phyloP scores from a whole-genome alignment of 1,140 invertebrate genomes.

The Vanessa tameamea region DNA sequence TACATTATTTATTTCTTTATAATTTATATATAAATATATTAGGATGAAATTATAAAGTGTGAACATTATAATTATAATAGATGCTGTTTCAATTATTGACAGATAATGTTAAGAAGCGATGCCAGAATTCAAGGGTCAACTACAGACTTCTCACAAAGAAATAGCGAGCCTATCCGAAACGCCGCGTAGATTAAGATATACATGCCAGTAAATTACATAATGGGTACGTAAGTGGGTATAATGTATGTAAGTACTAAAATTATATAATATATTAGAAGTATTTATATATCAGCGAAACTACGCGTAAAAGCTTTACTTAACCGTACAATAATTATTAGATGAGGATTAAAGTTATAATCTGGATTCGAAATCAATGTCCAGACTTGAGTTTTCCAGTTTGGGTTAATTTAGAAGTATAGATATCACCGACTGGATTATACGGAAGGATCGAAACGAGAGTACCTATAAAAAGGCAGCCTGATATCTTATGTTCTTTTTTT shows the following conservation, averaged over 20 bases:
- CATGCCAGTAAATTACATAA: slow-evolving; percentile 74
- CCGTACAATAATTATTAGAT: slow-evolving; percentile 68
- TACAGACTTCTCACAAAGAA: slow-evolving; percentile 42
- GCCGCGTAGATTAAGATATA: slow-evolving; percentile 70
- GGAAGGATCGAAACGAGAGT: slow-evolving; percentile 22
- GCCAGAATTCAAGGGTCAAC: slow-evolving; percentile 58
- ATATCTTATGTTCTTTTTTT: not conserved
- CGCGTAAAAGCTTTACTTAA: slow-evolving; percentile 76
- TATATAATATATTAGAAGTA: slow-evolving; percentile 75
- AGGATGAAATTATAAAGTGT: slow-evolving; percentile 32
- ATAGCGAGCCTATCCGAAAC: slow-evolving; percentile 71
- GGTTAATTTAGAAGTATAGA: slow-evolving; percentile 36
- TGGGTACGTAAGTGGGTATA: slow-evolving; percentile 74
- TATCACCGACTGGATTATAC: slow-evolving; percentile 40
- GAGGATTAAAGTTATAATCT: slow-evolving; percentile 62
- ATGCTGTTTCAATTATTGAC: slow-evolving; percentile 36
- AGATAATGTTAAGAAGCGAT: slow-evolving; percentile 66
- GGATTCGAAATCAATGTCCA: slow-evolving; percentile 67
- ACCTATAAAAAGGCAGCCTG: slow-evolving; percentile 17
- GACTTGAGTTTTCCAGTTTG: slow-evolving; percentile 45
- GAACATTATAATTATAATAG: slow-evolving; percentile 39
- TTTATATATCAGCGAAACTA: slow-evolving; percentile 76
- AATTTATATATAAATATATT: slow-evolving; percentile 33
- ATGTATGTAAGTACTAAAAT: slow-evolving; percentile 77
- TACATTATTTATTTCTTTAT: slow-evolving; percentile 45